phyloP scores from a whole-genome alignment of 53 echinoderm and acorn worm genomes.

The Glandiceps talaboti region DNA sequence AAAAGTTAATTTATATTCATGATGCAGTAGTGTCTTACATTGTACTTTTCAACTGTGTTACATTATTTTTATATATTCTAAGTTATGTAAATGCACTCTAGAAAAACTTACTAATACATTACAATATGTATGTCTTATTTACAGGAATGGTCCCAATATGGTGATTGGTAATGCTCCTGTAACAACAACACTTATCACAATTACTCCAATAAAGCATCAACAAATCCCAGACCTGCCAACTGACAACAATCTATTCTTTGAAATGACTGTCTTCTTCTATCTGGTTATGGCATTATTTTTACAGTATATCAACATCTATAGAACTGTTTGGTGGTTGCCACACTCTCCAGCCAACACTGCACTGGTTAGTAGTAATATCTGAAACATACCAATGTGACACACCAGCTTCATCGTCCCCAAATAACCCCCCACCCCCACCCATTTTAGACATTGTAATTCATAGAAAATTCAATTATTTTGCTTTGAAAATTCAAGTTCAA shows the following conservation, averaged over 20 bases:
- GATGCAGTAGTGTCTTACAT: no score
- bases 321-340: constrained; percentile 91
- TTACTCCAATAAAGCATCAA: constrained; percentile 82
- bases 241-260: constrained; percentile 75
- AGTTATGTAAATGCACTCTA: no score
- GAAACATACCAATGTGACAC: no score
- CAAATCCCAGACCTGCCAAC: constrained; percentile 68
- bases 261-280: constrained; percentile 72
- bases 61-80: no score
- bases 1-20: no score
- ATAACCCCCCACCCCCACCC: no score
- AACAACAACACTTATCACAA: constrained; percentile 80
- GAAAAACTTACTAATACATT: no score
- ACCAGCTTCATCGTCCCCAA: no score
- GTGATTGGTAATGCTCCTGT: constrained; percentile 36
- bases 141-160: constrained; percentile 68
- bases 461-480: no score
- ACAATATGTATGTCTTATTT: neutral
- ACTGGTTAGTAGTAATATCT: constrained; percentile 56
- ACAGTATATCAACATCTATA: constrained; percentile 98
- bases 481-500: no score
- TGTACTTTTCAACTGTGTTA: no score
- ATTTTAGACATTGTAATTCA: no score
- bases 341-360: constrained; percentile 58
- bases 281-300: constrained; percentile 85